phyloP scores from a whole-genome alignment of 2,113 vertebrate species.

The Cyprinodon tularosa region DNA sequence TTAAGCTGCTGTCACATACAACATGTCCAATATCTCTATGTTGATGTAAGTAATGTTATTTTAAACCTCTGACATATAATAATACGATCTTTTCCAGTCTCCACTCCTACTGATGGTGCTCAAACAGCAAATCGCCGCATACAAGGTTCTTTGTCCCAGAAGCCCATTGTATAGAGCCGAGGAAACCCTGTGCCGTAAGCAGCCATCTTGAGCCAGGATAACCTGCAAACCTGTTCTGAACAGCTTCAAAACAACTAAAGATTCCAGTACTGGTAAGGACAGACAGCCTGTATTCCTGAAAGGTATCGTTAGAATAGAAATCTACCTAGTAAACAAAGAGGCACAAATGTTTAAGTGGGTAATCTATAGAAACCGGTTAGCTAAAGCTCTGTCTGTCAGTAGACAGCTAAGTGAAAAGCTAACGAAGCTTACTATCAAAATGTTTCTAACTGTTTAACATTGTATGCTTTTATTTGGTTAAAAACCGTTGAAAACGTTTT shows the following conservation, averaged over 20 bases:
- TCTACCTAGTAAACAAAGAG: neutral
- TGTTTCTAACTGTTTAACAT: neutral
- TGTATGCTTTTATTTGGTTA: accelerated
- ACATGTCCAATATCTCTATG: neutral
- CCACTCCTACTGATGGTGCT: conserved; percentile 2
- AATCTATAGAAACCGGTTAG: conserved; percentile 12
- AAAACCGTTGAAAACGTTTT: accelerated
- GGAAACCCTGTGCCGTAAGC: conserved; percentile 88
- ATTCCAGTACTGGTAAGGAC: conserved; percentile 70
- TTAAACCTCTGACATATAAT: neutral
- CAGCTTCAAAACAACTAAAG: conserved; percentile 56
- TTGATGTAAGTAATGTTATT: neutral
- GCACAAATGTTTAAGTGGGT: neutral
- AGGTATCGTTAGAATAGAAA: neutral
- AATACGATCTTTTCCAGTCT: neutral
- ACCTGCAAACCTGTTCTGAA: conserved; percentile 73
- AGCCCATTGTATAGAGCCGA: conserved; percentile 83
- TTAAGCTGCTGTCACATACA: too few species aligned
- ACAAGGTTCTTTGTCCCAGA: conserved; percentile 77
- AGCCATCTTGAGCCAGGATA: conserved; percentile 89
- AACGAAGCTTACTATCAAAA: conserved; percentile 47
- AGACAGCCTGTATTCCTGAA: neutral
- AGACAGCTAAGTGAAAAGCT: conserved; percentile 51
- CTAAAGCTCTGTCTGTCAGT: conserved; percentile 35
- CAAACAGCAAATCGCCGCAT: conserved; percentile 43